Evolutionary conservation across 2,797 vertebrate species (phyloP).

Genomic region (Galago senegalensis): DNA sequence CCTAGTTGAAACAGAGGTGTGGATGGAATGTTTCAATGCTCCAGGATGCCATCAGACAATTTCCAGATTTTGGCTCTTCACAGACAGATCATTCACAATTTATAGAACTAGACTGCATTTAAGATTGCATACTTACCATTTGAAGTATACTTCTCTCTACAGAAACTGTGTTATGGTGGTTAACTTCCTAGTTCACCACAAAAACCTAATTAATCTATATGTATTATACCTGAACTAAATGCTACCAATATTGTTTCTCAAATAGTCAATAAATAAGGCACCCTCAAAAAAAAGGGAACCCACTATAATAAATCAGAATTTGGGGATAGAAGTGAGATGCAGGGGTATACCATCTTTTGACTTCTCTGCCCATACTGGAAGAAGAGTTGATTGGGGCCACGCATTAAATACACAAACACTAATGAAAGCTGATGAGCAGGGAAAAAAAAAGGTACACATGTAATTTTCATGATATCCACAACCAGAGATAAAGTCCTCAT

Average conservation of each 20-base stretch:
- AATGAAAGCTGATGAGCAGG: too few species aligned
- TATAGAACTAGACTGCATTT: neutral
- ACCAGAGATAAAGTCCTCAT: too few species aligned
- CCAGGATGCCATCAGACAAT: neutral
- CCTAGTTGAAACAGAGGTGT: neutral
- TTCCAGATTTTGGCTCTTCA: neutral
- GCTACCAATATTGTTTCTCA: neutral
- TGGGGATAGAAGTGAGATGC: neutral
- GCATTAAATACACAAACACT: too few species aligned
- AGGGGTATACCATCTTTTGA: too few species aligned
- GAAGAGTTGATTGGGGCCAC: too few species aligned
- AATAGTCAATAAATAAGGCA: neutral
- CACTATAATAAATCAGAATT: neutral
- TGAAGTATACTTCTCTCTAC: slow-evolving; percentile 18
- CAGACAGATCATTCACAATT: neutral
- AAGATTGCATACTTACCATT: neutral
- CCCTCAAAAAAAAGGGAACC: neutral
- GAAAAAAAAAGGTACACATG: too few species aligned
- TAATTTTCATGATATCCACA: too few species aligned
- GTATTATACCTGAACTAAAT: neutral
- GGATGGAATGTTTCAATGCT: neutral
- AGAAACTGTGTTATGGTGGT: slow-evolving; percentile 9
- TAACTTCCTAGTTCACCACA: slow-evolving; percentile 31
- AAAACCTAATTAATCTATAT: neutral
- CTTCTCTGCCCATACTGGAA: too few species aligned